Evolutionary conservation across 1,140 invertebrate genomes (phyloP), one percentile per base, ranked within the genome.

Genomic region (Drosophila pallidifrons): DNA sequence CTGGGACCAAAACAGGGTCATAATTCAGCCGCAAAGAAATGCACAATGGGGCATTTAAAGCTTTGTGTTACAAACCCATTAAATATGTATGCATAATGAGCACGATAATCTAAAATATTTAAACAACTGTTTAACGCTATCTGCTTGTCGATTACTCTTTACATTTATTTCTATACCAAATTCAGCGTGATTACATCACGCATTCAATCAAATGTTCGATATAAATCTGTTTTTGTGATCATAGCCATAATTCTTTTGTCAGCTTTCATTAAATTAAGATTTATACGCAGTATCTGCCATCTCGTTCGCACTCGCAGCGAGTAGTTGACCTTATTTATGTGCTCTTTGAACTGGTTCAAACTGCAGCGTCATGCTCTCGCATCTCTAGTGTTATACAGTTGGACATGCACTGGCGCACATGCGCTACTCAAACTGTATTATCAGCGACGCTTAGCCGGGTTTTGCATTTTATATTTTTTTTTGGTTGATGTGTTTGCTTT

Each of bases 401-500:
- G 52, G 38, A 16, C 32, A 47, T 0, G 55, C 20, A 5, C 60
- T 38, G n/a, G 41, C 1, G 28, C 2, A 45, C 28, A 28, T 0
- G 28, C 2, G 45, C 28, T 30, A 28, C 7, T 15, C 15, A 87
- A 87, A 87, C 82, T 87, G 79, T 87, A 65, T 86, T 85, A 85
- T 85, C 81, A 85, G 41, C 41, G 74, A 66, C 61, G 77, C 63
- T 51, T 43, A 38, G 47, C 47, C 57, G 64, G 45, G 35, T 16
- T 45, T 13, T 57, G 75, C 54, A 73, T 67, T 11, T 25, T 25
- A 25, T 41, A 73, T 81, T 75, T 69, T 45, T 16, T 57, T 61
- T 65, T 67, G 51, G 51, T 68, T 61, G 68, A 52, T 60, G 65
- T 73, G 78, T 81, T 83, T 83, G 81, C 81, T 76, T 86, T 86